Base-by-base conservation (phyloP, 2,113 vertebrate genomes). In the Antennarius striatus region DNA sequence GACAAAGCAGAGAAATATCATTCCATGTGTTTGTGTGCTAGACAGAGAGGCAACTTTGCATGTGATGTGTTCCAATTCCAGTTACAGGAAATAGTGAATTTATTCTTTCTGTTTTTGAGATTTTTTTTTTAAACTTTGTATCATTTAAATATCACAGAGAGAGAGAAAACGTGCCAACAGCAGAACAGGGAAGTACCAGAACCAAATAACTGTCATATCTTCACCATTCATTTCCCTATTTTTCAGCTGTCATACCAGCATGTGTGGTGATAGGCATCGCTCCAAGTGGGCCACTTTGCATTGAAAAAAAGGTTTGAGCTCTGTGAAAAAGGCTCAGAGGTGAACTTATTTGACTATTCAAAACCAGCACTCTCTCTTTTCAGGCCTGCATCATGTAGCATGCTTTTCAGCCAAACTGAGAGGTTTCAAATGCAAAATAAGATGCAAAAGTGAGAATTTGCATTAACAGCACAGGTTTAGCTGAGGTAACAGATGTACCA, bases 381-480 rank as follows among this genome's bases (percentile, higher is more conserved):
- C 79, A 63, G 52, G 22, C 54, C 57, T 22, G 4, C 65, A 28
- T 22, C 40, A 30, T 30, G 3, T 55, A 6, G 15, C 30, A 22
- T 45, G 30, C 80, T 73, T 57, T 50, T 29, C 50, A 73, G 62
- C 71, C 72, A 69, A 69, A 88, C 82, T 79, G 73, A 73, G 63
- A 87, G 82, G 73, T 86, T 87, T 88, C 82, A 69, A 78, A 92
- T 91, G 86, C 90, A 90, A 92, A 93, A 88, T 84, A 61, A 82
- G 70, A 93, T 93, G 91, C 90, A 93, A 93, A 93, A 71, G 54
- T 50, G 32, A 22, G 46, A 0, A 91, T 93, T 93, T 93, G 93
- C 93, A 92, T 93, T 48, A 40, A 28, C 56, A 46, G 71, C 9
- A 69, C 78, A 77, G 75, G 69, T 79, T 85, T 72, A 78, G 32